Percentiles rank a stretch among this genome's conserved stretches.
Conservation (phyloP, 2,888 invertebrate species). For the Synanthedon formicaeformis region DNA sequence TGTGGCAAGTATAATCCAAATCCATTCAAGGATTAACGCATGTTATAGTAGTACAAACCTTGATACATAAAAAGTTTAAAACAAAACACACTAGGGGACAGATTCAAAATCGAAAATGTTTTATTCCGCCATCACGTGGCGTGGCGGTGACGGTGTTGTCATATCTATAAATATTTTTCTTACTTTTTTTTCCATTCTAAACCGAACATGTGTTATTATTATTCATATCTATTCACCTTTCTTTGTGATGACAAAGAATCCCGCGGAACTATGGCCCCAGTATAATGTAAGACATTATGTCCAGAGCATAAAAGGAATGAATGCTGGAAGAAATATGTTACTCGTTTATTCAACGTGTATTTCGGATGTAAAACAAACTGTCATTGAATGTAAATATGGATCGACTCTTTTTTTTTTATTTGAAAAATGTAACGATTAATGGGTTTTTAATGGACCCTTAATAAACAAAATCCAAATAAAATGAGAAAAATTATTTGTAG, state of each 20-base stretch:
- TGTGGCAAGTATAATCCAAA: no score
- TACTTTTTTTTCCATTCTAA: conserved; percentile 39
- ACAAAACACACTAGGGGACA: conserved; percentile 8
- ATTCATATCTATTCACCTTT: conserved; percentile 47
- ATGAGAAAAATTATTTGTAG: no score
- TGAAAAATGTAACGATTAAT: no score
- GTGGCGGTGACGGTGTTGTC: conserved; percentile 62
- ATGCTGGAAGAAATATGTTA: conserved; percentile 59
- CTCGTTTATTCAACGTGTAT: conserved; percentile 61
- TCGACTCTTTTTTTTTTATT: no score
- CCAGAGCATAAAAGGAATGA: conserved; percentile 48
- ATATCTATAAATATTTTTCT: conserved; percentile 45
- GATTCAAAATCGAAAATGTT: conserved; percentile 34
- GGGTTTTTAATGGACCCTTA: no score
- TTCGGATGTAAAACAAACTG: conserved; percentile 20
- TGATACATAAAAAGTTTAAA: no score
- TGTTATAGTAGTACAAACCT: no score
- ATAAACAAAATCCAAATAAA: no score
- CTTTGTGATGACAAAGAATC: conserved; percentile 56
- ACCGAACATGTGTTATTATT: conserved; percentile 60
- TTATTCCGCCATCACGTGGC: conserved; percentile 56
- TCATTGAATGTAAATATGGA: conserved; percentile 1
- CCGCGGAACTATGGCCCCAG: conserved; percentile 53
- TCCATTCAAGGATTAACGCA: no score
- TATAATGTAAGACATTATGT: conserved; percentile 59